Conservation (phyloP, 2,888 invertebrate genomes). For the Corythucha ciliata region DNA sequence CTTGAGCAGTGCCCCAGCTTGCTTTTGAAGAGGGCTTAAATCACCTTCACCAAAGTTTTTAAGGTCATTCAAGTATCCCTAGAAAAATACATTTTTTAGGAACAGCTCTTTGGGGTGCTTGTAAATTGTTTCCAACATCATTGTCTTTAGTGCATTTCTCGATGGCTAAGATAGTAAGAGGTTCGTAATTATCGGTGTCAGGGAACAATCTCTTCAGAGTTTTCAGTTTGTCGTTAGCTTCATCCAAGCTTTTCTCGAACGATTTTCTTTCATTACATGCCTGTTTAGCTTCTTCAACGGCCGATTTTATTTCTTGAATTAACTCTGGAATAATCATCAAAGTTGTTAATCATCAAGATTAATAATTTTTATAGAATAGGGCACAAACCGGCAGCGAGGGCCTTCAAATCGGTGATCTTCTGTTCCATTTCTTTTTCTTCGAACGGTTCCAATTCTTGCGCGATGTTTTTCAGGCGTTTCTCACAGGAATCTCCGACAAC, state of each 20-base stretch:
- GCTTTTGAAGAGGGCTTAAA: conserved; percentile 63
- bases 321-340: conserved; percentile 17
- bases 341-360: not conserved
- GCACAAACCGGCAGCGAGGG: conserved; percentile 40
- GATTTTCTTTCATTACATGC: conserved; percentile 32
- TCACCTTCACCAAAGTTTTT: conserved; percentile 66
- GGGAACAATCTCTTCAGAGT: conserved; percentile 27
- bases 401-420: conserved; percentile 55
- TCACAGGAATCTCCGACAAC: conserved; percentile 72
- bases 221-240: conserved; percentile 69
- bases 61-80: conserved; percentile 62
- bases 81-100: conserved; percentile 23
- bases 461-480: conserved; percentile 72
- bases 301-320: conserved; percentile 20
- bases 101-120: no score
- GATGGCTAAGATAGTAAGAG: conserved; percentile 70
- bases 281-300: conserved; percentile 26
- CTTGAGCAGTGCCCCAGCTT: conserved; percentile 64
- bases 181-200: conserved; percentile 48
- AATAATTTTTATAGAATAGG: not conserved
- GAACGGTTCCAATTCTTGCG: conserved; percentile 71
- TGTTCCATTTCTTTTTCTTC: conserved; percentile 69
- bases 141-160: conserved; percentile 48
- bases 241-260: conserved; percentile 68
- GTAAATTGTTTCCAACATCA: conserved; percentile 23